Evolutionary conservation across 1,140 invertebrate species (phyloP), one percentile per base, ranked within the genome.

Genomic region (Eciton burchellii): DNA sequence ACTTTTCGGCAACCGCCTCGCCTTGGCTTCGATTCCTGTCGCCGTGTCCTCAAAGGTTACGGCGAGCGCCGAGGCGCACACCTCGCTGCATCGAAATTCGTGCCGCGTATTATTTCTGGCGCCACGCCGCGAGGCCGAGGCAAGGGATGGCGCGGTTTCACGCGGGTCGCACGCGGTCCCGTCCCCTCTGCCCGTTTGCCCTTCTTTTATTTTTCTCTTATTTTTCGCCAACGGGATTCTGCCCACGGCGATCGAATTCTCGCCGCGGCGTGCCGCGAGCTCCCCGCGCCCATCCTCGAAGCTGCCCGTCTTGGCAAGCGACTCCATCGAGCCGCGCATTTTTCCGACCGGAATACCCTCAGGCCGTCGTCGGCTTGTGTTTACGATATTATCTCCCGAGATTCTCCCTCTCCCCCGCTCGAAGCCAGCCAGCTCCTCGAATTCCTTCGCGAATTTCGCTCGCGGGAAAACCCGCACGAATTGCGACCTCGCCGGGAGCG

Each of bases 11-110:
- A 81, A n/a, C 52, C 24, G 24, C 41, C 43, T 49, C 8, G 24
- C 60, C 77, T 82, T 63, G 56, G 43, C 63, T 74, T 70, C 84
- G 26, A 82, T 70, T 83, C 66, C 49, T 41, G 52, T n/a, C 43
- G 19, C 16, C 65, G 72, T 43, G 24, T 70, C 43, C 59, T 68
- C 59, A 66, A 43, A 19, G 74, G 43, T 74, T 43, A 29, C 26
- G 41, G 49, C 41, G 19, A 8, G 24, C 26, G 41, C 12, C 81
- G 52, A 59, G 49, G 5, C 54, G 5, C 52, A 29, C 52, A 29
- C 71, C 47, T 60, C 16, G 57, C 68, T 79, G 52, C 49, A 56
- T 79, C 54, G 68, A 79, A 70, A 79, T 79, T 54, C 63, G 43
- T 35, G 26, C 45, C 63, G 74, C 41, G 21, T 19, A 3, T n/a